Percentiles rank a stretch among this genome's conserved stretches.
Evolutionary conservation across 2,888 invertebrate species (phyloP).

Genomic region (Malthinus seriepunctatus): DNA sequence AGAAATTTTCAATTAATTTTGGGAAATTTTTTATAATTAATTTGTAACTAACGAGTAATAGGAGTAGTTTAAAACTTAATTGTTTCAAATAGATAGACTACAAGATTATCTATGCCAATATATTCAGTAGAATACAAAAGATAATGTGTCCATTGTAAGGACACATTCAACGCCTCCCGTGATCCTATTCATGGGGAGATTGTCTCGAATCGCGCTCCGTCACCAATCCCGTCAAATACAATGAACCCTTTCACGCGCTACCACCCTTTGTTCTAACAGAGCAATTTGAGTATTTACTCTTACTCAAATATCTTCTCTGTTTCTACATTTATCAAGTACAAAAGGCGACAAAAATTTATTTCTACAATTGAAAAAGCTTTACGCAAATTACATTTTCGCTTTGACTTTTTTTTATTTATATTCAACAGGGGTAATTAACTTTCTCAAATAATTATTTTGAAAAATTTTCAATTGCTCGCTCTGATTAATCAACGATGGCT

Average conservation of each 20-base stretch:
- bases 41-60: slow-evolving; percentile 9
- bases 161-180: slow-evolving; percentile 54
- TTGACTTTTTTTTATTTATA: too few species aligned
- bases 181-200: slow-evolving; percentile 54
- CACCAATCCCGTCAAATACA: slow-evolving; percentile 48
- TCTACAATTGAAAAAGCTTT: too few species aligned
- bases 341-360: too few species aligned
- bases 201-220: slow-evolving; percentile 48
- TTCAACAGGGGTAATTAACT: too few species aligned
- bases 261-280: slow-evolving; percentile 51
- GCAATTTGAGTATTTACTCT: slow-evolving; percentile 50
- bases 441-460: too few species aligned
- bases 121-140: slow-evolving; percentile 57
- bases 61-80: slow-evolving; percentile 33
- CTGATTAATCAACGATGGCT: too few species aligned
- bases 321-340: slow-evolving; percentile 3
- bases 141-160: slow-evolving; percentile 55
- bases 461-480: too few species aligned
- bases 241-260: slow-evolving; percentile 53
- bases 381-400: too few species aligned
- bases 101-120: slow-evolving; percentile 45
- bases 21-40: neutral
- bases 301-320: slow-evolving; percentile 24
- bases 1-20: neutral
- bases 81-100: slow-evolving; percentile 31